phyloP scores from a whole-genome alignment of 2,888 invertebrate species.

The Fragum fragum region DNA sequence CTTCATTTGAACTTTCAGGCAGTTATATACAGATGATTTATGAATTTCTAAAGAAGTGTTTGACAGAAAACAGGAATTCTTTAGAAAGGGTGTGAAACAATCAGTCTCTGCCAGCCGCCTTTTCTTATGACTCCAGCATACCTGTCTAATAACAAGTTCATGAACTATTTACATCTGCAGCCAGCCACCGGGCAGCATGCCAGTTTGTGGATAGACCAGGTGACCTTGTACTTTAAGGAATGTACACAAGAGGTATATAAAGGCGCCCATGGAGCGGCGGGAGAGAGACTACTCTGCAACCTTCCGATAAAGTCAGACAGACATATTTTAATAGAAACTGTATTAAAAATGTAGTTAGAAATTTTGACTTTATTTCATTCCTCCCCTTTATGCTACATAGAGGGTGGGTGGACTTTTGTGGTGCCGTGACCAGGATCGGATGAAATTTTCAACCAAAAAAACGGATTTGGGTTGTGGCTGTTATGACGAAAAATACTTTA shows the following conservation, averaged over 20 bases:
- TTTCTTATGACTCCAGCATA: background rate
- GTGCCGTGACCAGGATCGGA: background rate
- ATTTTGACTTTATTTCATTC: background rate
- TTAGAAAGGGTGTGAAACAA: constrained; percentile 1
- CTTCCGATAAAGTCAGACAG: background rate
- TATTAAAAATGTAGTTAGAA: background rate
- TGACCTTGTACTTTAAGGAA: background rate
- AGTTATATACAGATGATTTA: too few relatives aligned
- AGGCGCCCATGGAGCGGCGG: background rate
- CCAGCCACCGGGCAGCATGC: background rate
- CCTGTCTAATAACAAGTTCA: background rate
- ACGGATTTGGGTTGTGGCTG: constrained; percentile 5
- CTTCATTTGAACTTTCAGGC: too few relatives aligned
- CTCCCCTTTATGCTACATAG: constrained; percentile 13
- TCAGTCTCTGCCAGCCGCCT: background rate
- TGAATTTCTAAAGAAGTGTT: too few relatives aligned
- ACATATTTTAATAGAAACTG: background rate
- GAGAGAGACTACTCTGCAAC: background rate
- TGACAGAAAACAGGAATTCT: too few relatives aligned
- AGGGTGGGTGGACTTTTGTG: constrained; percentile 1
- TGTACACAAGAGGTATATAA: background rate
- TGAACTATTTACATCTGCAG: background rate
- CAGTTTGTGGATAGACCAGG: background rate
- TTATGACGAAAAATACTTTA: background rate
- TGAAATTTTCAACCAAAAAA: background rate